Evolutionary conservation across 1,140 invertebrate species (phyloP).

Genomic region (Pseudomyrmex gracilis): DNA sequence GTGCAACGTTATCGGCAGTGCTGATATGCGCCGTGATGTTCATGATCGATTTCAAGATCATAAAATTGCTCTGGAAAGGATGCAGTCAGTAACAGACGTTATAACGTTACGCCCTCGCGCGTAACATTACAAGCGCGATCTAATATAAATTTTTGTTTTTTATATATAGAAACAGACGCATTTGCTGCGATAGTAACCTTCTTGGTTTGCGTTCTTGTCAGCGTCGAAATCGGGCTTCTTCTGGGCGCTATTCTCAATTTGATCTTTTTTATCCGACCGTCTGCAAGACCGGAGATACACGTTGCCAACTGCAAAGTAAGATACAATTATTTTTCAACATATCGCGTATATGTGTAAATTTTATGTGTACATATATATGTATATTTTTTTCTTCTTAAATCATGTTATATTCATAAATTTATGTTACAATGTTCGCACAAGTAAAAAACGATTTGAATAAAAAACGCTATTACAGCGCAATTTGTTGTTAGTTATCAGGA

Average conservation of each 20-base stretch:
- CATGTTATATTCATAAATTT: too few relatives aligned
- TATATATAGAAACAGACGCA: constrained; percentile 87
- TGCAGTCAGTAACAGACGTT: constrained; percentile 85
- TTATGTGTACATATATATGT: background rate
- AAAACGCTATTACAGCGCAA: too few relatives aligned
- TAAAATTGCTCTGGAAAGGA: constrained; percentile 88
- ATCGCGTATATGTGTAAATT: background rate
- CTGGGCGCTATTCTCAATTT: constrained; percentile 88
- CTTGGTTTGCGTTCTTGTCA: constrained; percentile 86
- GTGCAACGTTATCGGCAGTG: constrained; percentile 88
- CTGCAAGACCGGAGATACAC: constrained; percentile 82
- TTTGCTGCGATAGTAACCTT: constrained; percentile 87
- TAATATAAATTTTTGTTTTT: background rate
- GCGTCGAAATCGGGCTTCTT: constrained; percentile 90
- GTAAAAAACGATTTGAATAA: too few relatives aligned
- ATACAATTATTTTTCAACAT: constrained; percentile 15
- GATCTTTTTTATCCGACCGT: constrained; percentile 87
- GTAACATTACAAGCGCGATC: background rate
- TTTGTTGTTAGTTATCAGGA: too few relatives aligned
- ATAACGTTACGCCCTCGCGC: background rate
- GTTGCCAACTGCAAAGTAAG: constrained; percentile 82
- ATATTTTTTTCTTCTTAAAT: background rate
- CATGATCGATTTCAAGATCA: constrained; percentile 88
- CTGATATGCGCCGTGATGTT: constrained; percentile 90
- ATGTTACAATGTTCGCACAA: background rate